Percentiles rank a stretch among this genome's conserved stretches.
phyloP scores from a whole-genome alignment of 2,113 vertebrate genomes.

The Periophthalmus modestus region DNA sequence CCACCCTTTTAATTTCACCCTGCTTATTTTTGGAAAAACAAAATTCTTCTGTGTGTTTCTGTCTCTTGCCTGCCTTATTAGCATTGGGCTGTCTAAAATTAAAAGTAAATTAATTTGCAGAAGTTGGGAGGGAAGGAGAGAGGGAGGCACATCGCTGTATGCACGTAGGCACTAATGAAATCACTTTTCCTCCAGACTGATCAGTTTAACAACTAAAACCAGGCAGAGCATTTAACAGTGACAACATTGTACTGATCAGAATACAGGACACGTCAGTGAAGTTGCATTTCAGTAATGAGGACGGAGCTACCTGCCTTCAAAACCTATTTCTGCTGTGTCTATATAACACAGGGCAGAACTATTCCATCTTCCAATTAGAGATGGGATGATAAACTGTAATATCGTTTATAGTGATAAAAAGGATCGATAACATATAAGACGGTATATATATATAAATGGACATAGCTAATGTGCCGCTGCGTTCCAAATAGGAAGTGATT shows the following conservation, averaged over 20 bases:
- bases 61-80: background rate
- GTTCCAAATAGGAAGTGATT: too few species aligned
- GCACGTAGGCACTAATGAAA: background rate
- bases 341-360: conserved; percentile 26
- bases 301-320: conserved; percentile 13
- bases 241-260: background rate
- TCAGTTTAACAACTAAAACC: background rate
- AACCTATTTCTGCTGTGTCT: conserved; percentile 19
- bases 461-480: too few species aligned
- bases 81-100: background rate
- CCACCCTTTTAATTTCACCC: too few species aligned
- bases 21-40: background rate
- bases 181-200: background rate
- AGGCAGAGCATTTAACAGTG: background rate
- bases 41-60: background rate
- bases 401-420: too few species aligned
- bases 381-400: too few species aligned
- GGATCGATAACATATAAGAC: background rate
- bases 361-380: conserved; percentile 40
- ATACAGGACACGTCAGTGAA: background rate
- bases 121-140: conserved; percentile 29
- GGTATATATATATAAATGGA: background rate
- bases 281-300: conserved; percentile 14
- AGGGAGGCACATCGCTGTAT: conserved; percentile 10
- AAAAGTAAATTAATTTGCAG: background rate